Base-by-base conservation (phyloP, 2,797 vertebrate species). In the Borostomias antarcticus region DNA sequence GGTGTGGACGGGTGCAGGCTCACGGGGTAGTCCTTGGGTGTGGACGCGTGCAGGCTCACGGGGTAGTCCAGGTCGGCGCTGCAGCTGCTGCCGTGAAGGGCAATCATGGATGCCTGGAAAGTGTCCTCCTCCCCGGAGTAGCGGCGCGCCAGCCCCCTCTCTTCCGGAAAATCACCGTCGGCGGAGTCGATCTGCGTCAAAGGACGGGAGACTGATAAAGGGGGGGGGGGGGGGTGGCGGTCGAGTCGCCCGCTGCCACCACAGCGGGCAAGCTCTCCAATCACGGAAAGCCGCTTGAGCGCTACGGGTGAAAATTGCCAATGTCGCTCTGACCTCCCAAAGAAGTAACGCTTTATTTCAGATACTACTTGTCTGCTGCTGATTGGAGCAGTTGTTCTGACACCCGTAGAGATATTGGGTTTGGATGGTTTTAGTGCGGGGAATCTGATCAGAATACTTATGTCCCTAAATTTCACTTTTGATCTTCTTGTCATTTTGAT, bases 181-280 rank as follows among this genome's bases (percentile, higher is more conserved):
- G 85, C 78, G 61, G 93, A 89, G 77, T 97, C 95, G 77, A 98
- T 95, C 97, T 99, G 91, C 62, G 43, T 86, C 81, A 73, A 87
- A 69, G 21, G 82, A 85, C 52, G 58, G 77, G 66, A 75, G 80
- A 69, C 81, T 60, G 26, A 82, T 35, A 10, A 43, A 67, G 21
- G 26, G n/a, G n/a, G n/a, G n/a, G n/a, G n/a, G n/a, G n/a, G n/a
- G n/a, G n/a, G n/a, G n/a, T 13, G 40, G 45, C 54, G 45, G 43
- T 21, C 30, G 29, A 28, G 29, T 40, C 17, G 9, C 33, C 25
- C 28, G 21, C 40, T 58, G 32, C n/a, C 29, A n/a, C 32, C 13
- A 33, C 43, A 64, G 33, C 45, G 5, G 28, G n/a, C 68, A 2
- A 59, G 71, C 25, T 53, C 61, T 33, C 30, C 32, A 80, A 64